phyloP scores from a whole-genome alignment of 1,140 invertebrate species.

The honey bee (Apis mellifera) region Amel_HAv3.1 CM009933.2:2068001-2068500 shows the following conservation, averaged over 20 bases:
- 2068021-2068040: background rate
- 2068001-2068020: too few species aligned
- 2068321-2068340: too few species aligned
- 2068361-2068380: too few species aligned
- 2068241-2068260: too few species aligned
- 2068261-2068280: background rate
- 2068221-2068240: background rate
- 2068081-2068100: background rate
- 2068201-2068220: background rate
- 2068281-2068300: background rate
- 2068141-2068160: background rate
- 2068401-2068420: too few species aligned
- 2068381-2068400: too few species aligned
- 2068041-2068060: background rate
- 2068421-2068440: too few species aligned
- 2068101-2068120: slow-evolving; percentile 13
- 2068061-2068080: background rate
- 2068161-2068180: background rate
- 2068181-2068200: background rate
- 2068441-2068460: too few species aligned
- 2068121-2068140: slow-evolving; percentile 5
- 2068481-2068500: too few species aligned
- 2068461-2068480: too few species aligned
- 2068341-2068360: too few species aligned
- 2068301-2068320: too few species aligned